Base-by-base conservation (phyloP, 2,888 invertebrate species). In the Agapostemon virescens region DNA sequence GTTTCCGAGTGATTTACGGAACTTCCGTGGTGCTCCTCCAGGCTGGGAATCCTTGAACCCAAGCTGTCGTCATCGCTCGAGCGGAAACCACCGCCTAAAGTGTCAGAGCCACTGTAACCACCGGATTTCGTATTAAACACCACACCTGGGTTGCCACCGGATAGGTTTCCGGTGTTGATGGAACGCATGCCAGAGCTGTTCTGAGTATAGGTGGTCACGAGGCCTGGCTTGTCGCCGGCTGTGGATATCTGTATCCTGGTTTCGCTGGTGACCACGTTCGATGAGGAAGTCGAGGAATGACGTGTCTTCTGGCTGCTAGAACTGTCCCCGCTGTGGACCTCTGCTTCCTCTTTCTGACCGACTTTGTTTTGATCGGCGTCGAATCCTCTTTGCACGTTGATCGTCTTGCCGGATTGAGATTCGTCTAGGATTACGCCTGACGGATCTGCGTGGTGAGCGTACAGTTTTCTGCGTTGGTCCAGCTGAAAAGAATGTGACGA, bases 301-400 rank as follows among this genome's bases (percentile, higher is more conserved):
- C 87, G 83, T 0, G 78, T 70, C 45, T 86, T 85, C 55, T 86
- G 84, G 6, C 87, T 82, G n/a, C 55, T 67, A 1, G 88, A 88
- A 64, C 81, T 87, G 45, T 83, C 85, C 0, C 87, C 86, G 45
- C 49, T 86, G 70, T 77, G 81, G 13, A 84, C 82, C 36, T 83
- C 87, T 9, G 26, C 72, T 17, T 73, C 84, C 13, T 85, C 84
- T 6, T 69, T 85, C 1, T 85, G 76, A 20, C 33, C 77, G 20
- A 66, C 36, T 40, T 81, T 82, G 63, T 77, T 80, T 23, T 85
- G 70, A 38, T 89, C 85, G 33, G 71, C 3, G 7, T 85, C 87
- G 52, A 87, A 88, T 11, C 88, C 88, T 58, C 87, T 86, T 63
- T 89, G 87, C 7, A 89, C 83, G 77, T 87, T 87, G 9, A 90